Percentiles rank a stretch among this genome's conserved stretches.
Evolutionary conservation across 2,113 vertebrate genomes (phyloP).

Genomic region (Sminthopsis crassicaudata): DNA sequence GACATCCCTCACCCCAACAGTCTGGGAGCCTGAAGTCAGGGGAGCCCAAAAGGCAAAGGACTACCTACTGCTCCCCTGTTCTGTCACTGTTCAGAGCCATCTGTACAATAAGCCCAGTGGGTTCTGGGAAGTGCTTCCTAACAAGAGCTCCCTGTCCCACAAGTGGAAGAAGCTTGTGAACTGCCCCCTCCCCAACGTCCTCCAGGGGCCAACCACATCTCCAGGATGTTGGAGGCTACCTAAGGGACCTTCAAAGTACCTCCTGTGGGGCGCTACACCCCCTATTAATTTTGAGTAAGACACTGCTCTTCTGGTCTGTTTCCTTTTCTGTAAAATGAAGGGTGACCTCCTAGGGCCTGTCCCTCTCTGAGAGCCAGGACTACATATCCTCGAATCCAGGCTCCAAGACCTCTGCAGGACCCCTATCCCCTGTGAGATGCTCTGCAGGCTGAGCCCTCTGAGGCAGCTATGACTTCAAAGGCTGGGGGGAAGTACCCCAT

Average conservation of each 20-base stretch:
- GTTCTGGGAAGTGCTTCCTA: neutral
- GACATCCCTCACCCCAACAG: neutral
- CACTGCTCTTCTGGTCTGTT: neutral
- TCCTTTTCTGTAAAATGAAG: neutral
- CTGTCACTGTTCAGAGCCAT: neutral
- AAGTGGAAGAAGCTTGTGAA: neutral
- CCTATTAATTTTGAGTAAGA: neutral
- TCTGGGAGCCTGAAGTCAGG: neutral
- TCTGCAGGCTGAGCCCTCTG: neutral
- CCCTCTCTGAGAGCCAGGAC: neutral
- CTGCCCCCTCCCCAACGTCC: neutral
- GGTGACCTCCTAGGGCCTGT: neutral
- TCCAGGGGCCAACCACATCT: neutral
- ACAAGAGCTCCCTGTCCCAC: neutral
- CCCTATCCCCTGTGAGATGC: neutral
- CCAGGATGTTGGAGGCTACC: neutral
- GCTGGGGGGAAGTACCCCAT: neutral
- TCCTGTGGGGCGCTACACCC: neutral
- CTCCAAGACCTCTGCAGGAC: neutral
- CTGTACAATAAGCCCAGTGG: neutral
- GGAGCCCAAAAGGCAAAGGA: neutral
- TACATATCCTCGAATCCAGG: neutral
- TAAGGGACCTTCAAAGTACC: neutral
- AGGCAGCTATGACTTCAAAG: slow-evolving; percentile 36
- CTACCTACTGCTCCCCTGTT: neutral